Evolutionary conservation across 2,113 vertebrate genomes (phyloP).

Genomic region (Beaufortia kweichowensis): DNA sequence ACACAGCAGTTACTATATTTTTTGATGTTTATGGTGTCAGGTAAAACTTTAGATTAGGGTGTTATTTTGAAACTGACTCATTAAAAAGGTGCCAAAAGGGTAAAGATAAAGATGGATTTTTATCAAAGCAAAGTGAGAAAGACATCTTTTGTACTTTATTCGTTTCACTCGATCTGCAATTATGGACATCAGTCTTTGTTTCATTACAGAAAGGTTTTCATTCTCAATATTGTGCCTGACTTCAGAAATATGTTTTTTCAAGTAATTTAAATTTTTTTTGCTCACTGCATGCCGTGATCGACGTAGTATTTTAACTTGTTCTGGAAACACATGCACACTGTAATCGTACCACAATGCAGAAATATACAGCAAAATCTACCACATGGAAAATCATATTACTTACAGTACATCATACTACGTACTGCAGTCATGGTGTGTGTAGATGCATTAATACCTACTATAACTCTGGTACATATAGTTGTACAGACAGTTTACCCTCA

Average conservation of each 20-base stretch:
- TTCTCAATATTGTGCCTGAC: not conserved
- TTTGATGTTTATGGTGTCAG: not conserved
- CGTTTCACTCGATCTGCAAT: not conserved
- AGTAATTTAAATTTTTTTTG: not conserved
- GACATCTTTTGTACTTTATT: not conserved
- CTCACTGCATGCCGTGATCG: conserved; percentile 11
- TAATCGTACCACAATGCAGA: not conserved
- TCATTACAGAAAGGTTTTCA: not conserved
- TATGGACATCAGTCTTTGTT: not conserved
- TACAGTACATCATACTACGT: not conserved
- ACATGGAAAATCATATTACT: conserved; percentile 1
- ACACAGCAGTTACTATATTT: not conserved
- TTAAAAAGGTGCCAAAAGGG: not conserved
- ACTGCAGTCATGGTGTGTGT: not conserved
- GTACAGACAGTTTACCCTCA: not conserved
- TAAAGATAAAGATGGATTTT: too few relatives aligned
- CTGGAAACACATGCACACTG: too few relatives aligned
- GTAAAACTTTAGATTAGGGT: not conserved
- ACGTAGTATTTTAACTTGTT: not conserved
- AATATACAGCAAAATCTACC: not conserved
- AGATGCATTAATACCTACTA: too few relatives aligned
- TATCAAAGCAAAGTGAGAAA: too few relatives aligned
- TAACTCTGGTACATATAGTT: not conserved
- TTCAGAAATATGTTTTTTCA: not conserved
- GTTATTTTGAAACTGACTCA: not conserved